phyloP scores from a whole-genome alignment of 2,888 invertebrate genomes.

The Drosophila silvestris region DNA sequence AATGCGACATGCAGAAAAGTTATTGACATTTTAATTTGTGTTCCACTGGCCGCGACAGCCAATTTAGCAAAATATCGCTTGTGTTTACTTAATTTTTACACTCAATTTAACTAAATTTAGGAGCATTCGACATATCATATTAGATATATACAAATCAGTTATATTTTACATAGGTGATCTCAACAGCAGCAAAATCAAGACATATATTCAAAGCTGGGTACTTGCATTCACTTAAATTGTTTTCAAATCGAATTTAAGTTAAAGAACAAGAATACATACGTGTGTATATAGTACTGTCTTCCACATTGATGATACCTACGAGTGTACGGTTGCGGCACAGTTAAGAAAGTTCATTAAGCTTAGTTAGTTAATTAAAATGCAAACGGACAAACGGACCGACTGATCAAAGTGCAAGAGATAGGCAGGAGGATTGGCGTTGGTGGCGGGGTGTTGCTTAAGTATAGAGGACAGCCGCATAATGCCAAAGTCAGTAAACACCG shows the following conservation, averaged over 20 bases:
- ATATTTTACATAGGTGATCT: not conserved
- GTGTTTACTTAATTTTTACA: not conserved
- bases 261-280: not conserved
- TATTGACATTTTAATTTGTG: conserved; percentile 60
- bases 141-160: not conserved
- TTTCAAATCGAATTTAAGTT: not conserved
- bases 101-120: not conserved
- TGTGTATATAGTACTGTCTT: not conserved
- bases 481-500: conserved; percentile 58
- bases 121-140: not conserved
- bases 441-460: not conserved
- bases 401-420: conserved; percentile 60
- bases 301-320: not conserved
- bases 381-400: conserved; percentile 54
- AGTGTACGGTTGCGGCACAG: not conserved
- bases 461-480: conserved; percentile 38
- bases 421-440: not conserved
- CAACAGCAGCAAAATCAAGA: not conserved
- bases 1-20: conserved; percentile 29
- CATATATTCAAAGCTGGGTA: not conserved
- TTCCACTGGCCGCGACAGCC: conserved; percentile 9
- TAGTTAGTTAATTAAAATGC: conserved; percentile 69
- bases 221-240: not conserved
- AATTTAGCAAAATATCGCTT: not conserved
- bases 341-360: conserved; percentile 65